phyloP scores from a whole-genome alignment of 2,797 vertebrate species.

The Lepus oiostolus region DNA sequence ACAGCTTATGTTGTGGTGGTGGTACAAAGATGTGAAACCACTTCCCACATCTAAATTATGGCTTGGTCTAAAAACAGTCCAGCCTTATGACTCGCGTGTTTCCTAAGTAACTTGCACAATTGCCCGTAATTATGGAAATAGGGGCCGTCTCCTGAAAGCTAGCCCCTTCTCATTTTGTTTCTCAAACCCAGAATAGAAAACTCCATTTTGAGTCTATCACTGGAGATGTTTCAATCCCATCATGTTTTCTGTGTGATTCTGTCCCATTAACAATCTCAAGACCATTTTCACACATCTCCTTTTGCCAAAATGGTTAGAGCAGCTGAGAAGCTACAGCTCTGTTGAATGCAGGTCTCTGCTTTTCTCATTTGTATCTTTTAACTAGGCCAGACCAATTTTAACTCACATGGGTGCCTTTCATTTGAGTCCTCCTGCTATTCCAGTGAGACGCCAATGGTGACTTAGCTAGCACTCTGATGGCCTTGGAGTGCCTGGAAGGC shows the following conservation, averaged over 20 bases:
- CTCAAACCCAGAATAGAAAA: not conserved
- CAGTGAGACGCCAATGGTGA: not conserved
- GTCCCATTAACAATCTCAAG: constrained; percentile 71
- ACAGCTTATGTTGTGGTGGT: constrained; percentile 47
- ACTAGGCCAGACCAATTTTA: constrained; percentile 67
- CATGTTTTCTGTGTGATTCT: constrained; percentile 69
- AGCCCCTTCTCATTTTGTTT: constrained; percentile 46
- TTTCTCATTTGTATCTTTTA: constrained; percentile 68
- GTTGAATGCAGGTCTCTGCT: constrained; percentile 13
- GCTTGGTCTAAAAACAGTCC: constrained; percentile 63
- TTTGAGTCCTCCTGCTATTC: not conserved
- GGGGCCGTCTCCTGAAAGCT: constrained; percentile 53
- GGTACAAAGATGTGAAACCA: constrained; percentile 66
- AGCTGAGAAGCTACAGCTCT: constrained; percentile 45
- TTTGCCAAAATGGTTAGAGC: constrained; percentile 70
- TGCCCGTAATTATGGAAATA: constrained; percentile 69
- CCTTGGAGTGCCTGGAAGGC: not conserved
- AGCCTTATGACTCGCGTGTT: constrained; percentile 47
- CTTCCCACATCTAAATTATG: constrained; percentile 74
- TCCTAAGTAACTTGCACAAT: constrained; percentile 75
- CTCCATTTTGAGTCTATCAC: constrained; percentile 62
- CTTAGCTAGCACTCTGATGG: not conserved
- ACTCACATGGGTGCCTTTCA: constrained; percentile 14
- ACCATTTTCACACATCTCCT: constrained; percentile 72
- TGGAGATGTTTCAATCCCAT: constrained; percentile 49